Base-by-base conservation (phyloP, 2,113 vertebrate species). In the Aptenodytes forsteri region DNA sequence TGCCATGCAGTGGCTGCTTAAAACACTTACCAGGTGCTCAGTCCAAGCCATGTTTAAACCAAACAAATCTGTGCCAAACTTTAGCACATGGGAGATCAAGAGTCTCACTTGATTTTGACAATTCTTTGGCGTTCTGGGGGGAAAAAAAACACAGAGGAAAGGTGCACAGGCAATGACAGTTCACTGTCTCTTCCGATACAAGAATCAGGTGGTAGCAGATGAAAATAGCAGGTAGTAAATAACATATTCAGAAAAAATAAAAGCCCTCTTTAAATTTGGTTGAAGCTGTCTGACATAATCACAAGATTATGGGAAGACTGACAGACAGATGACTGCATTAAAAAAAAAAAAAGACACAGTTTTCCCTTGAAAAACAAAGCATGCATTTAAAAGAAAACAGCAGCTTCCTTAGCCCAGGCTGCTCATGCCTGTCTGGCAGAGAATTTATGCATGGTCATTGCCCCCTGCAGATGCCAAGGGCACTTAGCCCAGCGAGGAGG, bases 171-270 rank as follows among this genome's bases (percentile, higher is more conserved):
- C 73, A 91, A 32, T 44, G 58, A 73, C 23, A 86, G 50, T 50
- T 84, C 3, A 0, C 19, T 62, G 11, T 91, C 47, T 90, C 26
- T 90, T 78, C 78, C 65, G 62, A 76, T 22, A 85, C 26, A 79
- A 69, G 66, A 80, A 72, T 52, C 25, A 15, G 46, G 34, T 58
- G 44, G 40, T 36, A 86, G 79, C 22, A 82, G 71, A 83, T 90
- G 62, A 96, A 93, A 88, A 92, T 36, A 92, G 58, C 67, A 58
- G 49, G 79, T 65, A 62, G 83, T 47, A 95, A 95, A 84, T 36
- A 85, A n/a, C 62, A 72, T 69, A 50, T n/a, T 55, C 47, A 83
- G 75, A 76, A 85, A 6, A 69, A 96, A 86, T 54, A 79, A 70
- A 77, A 95, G 6, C 49, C 20, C 26, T 80, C 46, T 56, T 73